Evolutionary conservation across 1,140 invertebrate species (phyloP), one percentile per base, ranked within the genome.

Genomic region (Drosophila orena): DNA sequence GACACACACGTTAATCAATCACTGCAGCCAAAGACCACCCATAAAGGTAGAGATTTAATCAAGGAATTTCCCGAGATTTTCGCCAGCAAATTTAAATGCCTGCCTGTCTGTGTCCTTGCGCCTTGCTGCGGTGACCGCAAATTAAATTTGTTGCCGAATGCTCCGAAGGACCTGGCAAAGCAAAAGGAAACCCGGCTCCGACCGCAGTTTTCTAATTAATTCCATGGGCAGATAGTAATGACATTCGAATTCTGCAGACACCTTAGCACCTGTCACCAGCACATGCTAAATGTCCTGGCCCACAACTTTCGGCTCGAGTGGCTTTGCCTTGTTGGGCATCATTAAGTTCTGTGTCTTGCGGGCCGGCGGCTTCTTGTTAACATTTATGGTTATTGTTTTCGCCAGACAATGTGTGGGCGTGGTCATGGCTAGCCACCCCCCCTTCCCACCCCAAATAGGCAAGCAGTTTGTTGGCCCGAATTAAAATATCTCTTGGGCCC

Each of bases 151-250:
- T 60, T 89, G 62, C 44, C 70, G 70, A 88, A 71, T 81, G 60
- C 64, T 77, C 34, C 27, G 14, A 47, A 34, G 62, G 43, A 44
- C 52, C 61, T 47, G 71, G 54, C 44, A 62, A 50, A 14, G 46
- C 12, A 44, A 42, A 34, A 20, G 14, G 30, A 30, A 30, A 30
- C 38, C 56, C 43, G 35, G 14, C 30, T 8, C 30, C 54, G 64
- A 83, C 83, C 83, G 73, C 83, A 86, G 79, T 55, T 72, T 83
- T 88, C 75, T 86, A 86, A 86, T 86, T 83, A 89, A 83, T 79
- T 66, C 59, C 58, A 71, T 35, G 38, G 42, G 49, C 43, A 69
- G 47, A 77, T 46, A 61, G 52, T 49, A 58, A 77, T 44, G 40
- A 57, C 70, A 74, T 62, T 74, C 22, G 54, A 70, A 49, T 52